Evolutionary conservation across 2,113 vertebrate species (phyloP).

Genomic region (Bostrychus sinensis): DNA sequence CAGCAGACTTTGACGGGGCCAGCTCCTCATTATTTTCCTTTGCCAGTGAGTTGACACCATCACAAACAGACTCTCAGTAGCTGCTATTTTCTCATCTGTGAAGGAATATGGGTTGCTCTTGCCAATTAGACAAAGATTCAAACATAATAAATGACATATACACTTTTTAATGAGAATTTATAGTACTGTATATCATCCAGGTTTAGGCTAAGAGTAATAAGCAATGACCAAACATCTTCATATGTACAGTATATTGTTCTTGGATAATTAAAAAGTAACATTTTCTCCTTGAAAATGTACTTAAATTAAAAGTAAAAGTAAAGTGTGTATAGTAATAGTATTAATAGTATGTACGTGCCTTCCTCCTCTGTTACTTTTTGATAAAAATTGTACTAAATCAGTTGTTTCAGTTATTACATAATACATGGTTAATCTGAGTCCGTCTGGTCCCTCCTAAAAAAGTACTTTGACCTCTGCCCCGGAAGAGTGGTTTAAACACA

Average conservation of each 20-base stretch:
- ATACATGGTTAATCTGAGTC: constrained; percentile 60
- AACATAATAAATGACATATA: background rate
- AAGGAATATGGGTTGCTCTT: background rate
- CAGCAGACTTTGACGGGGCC: background rate
- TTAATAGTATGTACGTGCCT: background rate
- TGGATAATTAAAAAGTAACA: too few species aligned
- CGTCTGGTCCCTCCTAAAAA: constrained; percentile 46
- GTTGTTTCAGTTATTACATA: constrained; percentile 51
- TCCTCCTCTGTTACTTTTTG: background rate
- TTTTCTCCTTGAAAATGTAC: too few species aligned
- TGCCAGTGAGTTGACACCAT: background rate
- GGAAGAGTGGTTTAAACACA: constrained; percentile 46
- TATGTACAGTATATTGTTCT: too few species aligned
- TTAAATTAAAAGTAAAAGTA: too few species aligned
- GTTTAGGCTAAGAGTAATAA: too few species aligned
- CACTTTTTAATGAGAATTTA: background rate
- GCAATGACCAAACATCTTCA: background rate
- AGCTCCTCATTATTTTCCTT: background rate
- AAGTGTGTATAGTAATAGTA: too few species aligned
- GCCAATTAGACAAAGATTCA: background rate
- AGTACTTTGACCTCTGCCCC: constrained; percentile 55
- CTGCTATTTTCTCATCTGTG: background rate
- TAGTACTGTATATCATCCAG: too few species aligned
- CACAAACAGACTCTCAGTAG: background rate
- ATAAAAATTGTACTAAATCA: background rate